Evolutionary conservation across 1,140 invertebrate genomes (phyloP), one percentile per base, ranked within the genome.

Genomic region (Drosophila kikkawai): DNA sequence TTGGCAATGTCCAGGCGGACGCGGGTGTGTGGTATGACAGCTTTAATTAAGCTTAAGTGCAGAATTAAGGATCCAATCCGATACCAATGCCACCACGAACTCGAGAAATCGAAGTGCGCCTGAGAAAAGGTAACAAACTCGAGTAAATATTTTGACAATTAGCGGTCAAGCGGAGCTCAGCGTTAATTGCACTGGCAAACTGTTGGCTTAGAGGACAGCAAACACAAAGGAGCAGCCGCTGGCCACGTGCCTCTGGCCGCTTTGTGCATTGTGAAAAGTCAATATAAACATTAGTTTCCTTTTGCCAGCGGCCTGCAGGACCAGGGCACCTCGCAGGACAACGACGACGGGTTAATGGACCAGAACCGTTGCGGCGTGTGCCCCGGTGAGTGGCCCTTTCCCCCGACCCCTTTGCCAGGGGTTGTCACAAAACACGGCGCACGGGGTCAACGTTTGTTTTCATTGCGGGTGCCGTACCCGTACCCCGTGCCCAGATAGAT

Each of bases 61-160:
- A 76, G 74, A 90, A 79, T 42, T 73, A 45, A 64, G 64, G 65
- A 39, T 60, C 19, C 11, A 60, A 22, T n/a, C 42, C 55, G 39
- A 32, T 32, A 11, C 32, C 63, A 19, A 4, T 11, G 13, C n/a
- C 22, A 37, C 32, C 37, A 6, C 11, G 37, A 22, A 37, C 44
- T 48, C 9, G 19, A 55, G 26, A 69, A 74, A 65, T 65, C 42
- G 32, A 32, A 32, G 42, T 63, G 12, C n/a, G 47, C 17, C 41
- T 15, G 55, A 50, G 70, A 74, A 80, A 56, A 60, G 70, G 56
- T 58, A 76, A 19, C 56, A 87, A 61, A 79, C 57, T 79, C 65
- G 67, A 82, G 88, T 88, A 91, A 91, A 91, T 91, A 91, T 91
- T 91, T 91, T 83, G 88, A 91, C 88, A 91, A 91, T 91, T 91